Conservation (phyloP, 2,113 vertebrate genomes). For the Alligator mississippiensis region DNA sequence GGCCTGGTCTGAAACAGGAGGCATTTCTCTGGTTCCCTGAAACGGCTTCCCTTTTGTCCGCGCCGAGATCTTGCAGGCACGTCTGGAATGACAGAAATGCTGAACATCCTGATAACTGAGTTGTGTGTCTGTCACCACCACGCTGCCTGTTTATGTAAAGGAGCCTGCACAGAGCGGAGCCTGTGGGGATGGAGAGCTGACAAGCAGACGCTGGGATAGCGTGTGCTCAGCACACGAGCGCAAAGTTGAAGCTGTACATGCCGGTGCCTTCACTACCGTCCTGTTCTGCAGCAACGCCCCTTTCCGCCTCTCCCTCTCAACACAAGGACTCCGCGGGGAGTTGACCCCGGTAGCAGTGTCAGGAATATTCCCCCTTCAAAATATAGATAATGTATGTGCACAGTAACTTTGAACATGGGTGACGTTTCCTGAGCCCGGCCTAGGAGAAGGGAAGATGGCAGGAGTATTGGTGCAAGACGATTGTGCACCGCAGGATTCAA, state of each 20-base stretch:
- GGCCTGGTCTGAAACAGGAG: constrained; percentile 34
- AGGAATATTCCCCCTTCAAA: background rate
- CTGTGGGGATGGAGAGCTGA: background rate
- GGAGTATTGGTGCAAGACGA: background rate
- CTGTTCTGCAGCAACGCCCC: background rate
- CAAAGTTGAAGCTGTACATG: background rate
- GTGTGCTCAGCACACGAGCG: background rate
- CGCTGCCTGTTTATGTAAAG: background rate
- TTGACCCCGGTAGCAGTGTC: background rate
- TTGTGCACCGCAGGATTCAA: too few species aligned
- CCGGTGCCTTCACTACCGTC: constrained; percentile 13
- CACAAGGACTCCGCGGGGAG: background rate
- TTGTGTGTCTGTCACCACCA: constrained; percentile 33
- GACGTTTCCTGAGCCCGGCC: too few species aligned
- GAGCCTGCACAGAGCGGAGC: background rate
- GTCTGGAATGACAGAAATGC: constrained; percentile 66
- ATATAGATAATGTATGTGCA: rapidly evolving
- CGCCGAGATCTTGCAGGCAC: constrained; percentile 47
- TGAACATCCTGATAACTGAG: background rate
- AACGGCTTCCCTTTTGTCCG: constrained; percentile 31
- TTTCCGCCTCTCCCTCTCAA: rapidly evolving
- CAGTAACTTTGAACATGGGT: background rate
- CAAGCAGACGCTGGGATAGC: background rate
- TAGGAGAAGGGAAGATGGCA: background rate
- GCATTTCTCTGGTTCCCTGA: constrained; percentile 23